Evolutionary conservation across 2,797 vertebrate species (phyloP).

Genomic region (Pseudochirops corinnae): DNA sequence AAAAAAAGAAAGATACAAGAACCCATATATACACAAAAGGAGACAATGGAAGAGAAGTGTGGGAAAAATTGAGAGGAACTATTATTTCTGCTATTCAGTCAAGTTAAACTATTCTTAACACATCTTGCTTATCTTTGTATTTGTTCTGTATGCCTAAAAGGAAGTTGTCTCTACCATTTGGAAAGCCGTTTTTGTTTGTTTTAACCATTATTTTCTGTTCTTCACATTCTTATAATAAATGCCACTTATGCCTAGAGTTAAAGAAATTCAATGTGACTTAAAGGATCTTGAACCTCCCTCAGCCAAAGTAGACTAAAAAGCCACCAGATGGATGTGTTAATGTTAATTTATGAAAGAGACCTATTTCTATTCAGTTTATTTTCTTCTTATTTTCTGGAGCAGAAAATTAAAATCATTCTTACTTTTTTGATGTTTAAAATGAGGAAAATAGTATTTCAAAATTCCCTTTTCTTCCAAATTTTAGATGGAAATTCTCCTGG

Average conservation of each 20-base stretch:
- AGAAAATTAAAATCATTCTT: background rate
- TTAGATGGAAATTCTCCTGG: background rate
- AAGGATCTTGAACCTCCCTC: background rate
- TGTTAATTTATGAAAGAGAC: slow-evolving; percentile 37
- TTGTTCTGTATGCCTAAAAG: background rate
- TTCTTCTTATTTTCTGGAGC: background rate
- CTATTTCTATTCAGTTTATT: slow-evolving; percentile 28
- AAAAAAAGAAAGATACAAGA: background rate
- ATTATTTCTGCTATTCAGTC: background rate
- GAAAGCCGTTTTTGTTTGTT: background rate
- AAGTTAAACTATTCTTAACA: slow-evolving; percentile 10
- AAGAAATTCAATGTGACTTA: background rate
- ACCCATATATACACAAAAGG: background rate
- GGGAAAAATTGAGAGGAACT: background rate
- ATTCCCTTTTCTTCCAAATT: background rate
- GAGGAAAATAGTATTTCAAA: slow-evolving; percentile 25
- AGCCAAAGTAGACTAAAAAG: slow-evolving; percentile 24
- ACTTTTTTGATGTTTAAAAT: background rate
- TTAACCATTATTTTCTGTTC: background rate
- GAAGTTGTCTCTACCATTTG: background rate
- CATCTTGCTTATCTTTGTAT: background rate
- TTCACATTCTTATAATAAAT: background rate
- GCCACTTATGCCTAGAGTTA: background rate
- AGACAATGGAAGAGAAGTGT: background rate
- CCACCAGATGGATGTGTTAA: slow-evolving; percentile 49